Evolutionary conservation across 2,113 vertebrate species (phyloP).

Genomic region (Lophotis ruficrista): DNA sequence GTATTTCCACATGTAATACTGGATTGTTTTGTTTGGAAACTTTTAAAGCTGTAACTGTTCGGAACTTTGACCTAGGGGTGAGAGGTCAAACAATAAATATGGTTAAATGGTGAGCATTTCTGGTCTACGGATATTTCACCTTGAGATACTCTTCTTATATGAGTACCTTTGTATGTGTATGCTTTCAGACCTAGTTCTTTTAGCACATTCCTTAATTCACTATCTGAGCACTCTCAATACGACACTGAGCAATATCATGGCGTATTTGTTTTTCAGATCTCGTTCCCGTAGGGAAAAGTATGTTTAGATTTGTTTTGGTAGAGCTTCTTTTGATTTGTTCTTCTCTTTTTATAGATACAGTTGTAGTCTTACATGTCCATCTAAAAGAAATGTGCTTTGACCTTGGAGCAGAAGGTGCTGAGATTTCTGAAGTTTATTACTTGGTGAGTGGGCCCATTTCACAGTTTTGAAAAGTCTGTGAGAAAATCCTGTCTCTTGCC

Average conservation of each 20-base stretch:
- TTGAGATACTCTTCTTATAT: not conserved
- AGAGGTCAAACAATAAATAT: conserved; percentile 64
- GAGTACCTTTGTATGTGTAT: not conserved
- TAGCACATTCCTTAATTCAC: not conserved
- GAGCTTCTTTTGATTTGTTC: not conserved
- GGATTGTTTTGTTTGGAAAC: conserved; percentile 22
- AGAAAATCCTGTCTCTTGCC: not conserved
- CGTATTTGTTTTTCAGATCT: not conserved
- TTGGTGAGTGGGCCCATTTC: not conserved
- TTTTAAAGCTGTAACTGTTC: conserved; percentile 22
- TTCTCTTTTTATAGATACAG: not conserved
- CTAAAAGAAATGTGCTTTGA: not conserved
- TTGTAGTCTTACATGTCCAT: not conserved
- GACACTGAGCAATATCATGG: not conserved
- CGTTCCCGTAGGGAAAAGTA: not conserved
- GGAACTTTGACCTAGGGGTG: conserved; percentile 48
- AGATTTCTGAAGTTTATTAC: conserved; percentile 7
- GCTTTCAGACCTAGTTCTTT: not conserved
- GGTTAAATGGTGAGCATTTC: conserved; percentile 3
- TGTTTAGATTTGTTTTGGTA: not conserved
- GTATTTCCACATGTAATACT: conserved; percentile 4
- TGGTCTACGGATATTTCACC: not conserved
- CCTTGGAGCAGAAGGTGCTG: not conserved
- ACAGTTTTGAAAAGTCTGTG: conserved; percentile 11
- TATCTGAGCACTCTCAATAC: not conserved